These are phyloP conservation scores for Hybognathus amarus DNA, from an alignment of 2,797 vertebrate genomes.

Conservation along the genomic window DNA sequence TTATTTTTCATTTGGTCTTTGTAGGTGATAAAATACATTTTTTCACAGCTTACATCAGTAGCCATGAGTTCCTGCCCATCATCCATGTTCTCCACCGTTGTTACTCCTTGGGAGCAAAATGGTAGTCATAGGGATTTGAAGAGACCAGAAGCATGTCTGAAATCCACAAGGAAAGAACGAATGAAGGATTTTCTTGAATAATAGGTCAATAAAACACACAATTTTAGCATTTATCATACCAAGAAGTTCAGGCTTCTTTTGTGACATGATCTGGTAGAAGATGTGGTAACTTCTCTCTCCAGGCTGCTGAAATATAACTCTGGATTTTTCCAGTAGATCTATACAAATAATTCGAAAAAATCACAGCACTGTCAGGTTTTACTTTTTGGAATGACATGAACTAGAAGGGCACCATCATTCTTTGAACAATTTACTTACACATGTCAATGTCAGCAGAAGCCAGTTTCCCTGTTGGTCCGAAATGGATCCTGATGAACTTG, in stretches of 20 bases:
- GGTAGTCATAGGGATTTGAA: conserved; percentile 94
- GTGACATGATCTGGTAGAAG: conserved; percentile 95
- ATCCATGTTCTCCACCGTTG: conserved; percentile 89
- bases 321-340: conserved; percentile 97
- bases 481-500: conserved; percentile 96
- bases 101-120: conserved; percentile 94
- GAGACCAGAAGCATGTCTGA: conserved; percentile 94
- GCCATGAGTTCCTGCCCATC: conserved; percentile 88
- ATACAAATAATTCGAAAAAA: conserved; percentile 41
- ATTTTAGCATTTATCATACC: conserved; percentile 70
- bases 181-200: not conserved
- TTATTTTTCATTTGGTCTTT: not conserved
- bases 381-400: not conserved
- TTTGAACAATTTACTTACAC: conserved; percentile 79
- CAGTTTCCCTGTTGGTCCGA: conserved; percentile 90
- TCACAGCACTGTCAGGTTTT: not conserved
- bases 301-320: conserved; percentile 97
- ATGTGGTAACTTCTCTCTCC: conserved; percentile 93
- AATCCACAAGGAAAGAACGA: conserved; percentile 30
- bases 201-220: not conserved
- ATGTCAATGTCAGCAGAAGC: conserved; percentile 92
- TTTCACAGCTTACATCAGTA: conserved; percentile 83
- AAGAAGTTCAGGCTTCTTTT: conserved; percentile 91
- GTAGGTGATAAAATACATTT: not conserved
- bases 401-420: not conserved